These are phyloP conservation scores for Cyprinus carpio DNA, from an alignment of 2,113 vertebrate species.

Conservation along the genomic window DNA sequence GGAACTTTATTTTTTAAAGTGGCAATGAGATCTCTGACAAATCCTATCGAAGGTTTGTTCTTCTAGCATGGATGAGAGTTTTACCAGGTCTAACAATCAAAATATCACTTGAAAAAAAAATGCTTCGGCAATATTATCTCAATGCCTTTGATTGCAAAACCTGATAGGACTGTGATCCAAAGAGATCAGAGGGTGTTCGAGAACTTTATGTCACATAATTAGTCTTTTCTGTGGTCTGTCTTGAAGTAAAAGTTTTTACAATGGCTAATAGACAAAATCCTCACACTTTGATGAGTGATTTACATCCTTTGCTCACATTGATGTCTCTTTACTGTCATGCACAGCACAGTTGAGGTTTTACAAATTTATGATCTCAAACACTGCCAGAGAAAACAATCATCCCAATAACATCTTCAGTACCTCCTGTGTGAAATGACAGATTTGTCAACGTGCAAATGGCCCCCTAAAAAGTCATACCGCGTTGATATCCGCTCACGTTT, in stretches of 20 bases:
- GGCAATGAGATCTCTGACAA: no score
- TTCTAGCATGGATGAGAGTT: not conserved
- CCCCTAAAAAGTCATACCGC: not conserved
- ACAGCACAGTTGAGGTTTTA: not conserved
- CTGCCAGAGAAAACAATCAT: not conserved
- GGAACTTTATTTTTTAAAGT: no score
- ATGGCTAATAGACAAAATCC: not conserved
- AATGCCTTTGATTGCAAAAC: not conserved
- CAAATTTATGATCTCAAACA: not conserved
- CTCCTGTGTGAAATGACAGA: not conserved
- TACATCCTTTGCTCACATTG: not conserved
- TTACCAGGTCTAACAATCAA: not conserved
- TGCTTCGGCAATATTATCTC: not conserved
- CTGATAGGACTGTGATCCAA: not conserved
- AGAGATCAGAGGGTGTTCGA: not conserved
- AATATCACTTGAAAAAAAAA: not conserved
- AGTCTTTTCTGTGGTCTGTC: not conserved
- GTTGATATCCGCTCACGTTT: not conserved
- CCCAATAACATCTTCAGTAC: not conserved
- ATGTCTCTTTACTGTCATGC: not conserved
- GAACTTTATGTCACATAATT: not conserved
- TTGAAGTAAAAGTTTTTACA: not conserved
- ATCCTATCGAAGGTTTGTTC: no score
- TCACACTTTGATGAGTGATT: not conserved
- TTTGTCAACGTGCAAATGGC: not conserved